Conservation (phyloP, 2,113 vertebrate genomes). For the Lichenostomus cassidix region DNA sequence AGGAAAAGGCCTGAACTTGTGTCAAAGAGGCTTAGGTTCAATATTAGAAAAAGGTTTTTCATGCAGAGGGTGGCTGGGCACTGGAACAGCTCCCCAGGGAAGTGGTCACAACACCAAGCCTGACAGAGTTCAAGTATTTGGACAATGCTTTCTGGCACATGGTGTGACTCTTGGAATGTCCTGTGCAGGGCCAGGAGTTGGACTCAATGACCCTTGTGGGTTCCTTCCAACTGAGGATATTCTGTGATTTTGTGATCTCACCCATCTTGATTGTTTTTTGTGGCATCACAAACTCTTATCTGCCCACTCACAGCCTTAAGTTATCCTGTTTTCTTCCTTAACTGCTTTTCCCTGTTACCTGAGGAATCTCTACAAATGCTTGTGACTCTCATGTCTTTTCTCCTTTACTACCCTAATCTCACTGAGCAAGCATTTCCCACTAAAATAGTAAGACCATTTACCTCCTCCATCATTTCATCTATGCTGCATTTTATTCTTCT, state of each 20-base stretch:
- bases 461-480: not conserved
- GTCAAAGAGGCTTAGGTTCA: not conserved
- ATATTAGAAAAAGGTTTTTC: not conserved
- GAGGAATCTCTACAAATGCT: not conserved
- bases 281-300: not conserved
- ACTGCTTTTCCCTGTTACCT: not conserved
- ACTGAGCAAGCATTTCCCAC: not conserved
- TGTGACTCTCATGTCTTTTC: not conserved
- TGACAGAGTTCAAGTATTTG: not conserved
- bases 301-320: not conserved
- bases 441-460: not conserved
- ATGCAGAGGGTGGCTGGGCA: fast-evolving
- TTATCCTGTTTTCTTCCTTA: not conserved
- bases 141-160: not conserved
- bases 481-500: not conserved
- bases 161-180: not conserved
- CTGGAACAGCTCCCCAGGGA: not conserved
- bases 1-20: not conserved
- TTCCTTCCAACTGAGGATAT: not conserved
- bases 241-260: not conserved
- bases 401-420: not conserved
- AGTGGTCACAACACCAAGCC: not conserved
- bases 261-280: not conserved
- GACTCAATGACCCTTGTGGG: not conserved
- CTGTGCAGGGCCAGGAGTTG: not conserved